Conservation (phyloP, 2,888 invertebrate genomes). For the Ethmia dodecea region DNA sequence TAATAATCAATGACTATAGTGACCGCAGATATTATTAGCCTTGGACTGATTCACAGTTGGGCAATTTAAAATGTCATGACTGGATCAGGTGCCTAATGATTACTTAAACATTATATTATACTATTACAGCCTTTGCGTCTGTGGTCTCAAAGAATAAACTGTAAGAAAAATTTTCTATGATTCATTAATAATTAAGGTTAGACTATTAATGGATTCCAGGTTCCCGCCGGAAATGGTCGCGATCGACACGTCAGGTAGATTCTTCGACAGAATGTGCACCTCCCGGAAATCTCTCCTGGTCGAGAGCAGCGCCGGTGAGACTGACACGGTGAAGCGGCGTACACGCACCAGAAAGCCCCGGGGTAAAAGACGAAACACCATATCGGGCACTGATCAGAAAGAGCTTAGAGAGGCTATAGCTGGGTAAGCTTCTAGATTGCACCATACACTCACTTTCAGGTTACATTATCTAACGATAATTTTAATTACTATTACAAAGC, state of each 20-base stretch:
- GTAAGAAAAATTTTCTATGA: too few relatives aligned
- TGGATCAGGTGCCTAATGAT: too few relatives aligned
- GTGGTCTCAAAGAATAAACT: too few relatives aligned
- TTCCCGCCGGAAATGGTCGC: conserved; percentile 92
- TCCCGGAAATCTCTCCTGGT: conserved; percentile 88
- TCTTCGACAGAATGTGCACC: conserved; percentile 93
- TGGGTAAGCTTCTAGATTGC: conserved; percentile 84
- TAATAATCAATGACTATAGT: too few relatives aligned
- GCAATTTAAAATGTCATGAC: too few relatives aligned
- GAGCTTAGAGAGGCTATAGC: conserved; percentile 91
- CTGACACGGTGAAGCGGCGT: conserved; percentile 82
- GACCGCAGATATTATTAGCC: too few relatives aligned
- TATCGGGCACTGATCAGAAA: conserved; percentile 93
- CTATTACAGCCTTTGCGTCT: too few relatives aligned
- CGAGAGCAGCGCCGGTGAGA: conserved; percentile 64
- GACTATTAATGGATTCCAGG: conserved; percentile 73
- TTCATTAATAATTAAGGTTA: too few relatives aligned
- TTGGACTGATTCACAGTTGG: too few relatives aligned
- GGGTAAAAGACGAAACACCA: conserved; percentile 92
- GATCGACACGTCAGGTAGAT: conserved; percentile 92
- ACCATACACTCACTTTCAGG: conserved; percentile 54
- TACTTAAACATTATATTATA: too few relatives aligned
- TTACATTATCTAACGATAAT: conserved; percentile 48
- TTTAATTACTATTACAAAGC: too few relatives aligned
- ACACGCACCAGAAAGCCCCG: conserved; percentile 86